Conservation (phyloP, 1,140 invertebrate species). For the Phenacoccus solenopsis region DNA sequence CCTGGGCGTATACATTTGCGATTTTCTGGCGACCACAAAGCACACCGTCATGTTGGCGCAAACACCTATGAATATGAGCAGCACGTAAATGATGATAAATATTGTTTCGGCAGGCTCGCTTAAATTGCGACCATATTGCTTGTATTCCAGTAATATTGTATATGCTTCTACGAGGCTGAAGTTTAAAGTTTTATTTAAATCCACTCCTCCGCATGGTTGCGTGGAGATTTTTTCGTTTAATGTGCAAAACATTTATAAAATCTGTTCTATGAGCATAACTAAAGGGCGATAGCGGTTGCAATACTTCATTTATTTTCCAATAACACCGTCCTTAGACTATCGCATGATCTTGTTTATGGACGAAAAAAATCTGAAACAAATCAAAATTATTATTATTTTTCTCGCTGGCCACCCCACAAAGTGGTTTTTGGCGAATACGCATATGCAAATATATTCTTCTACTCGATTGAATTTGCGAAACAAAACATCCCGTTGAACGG, state of each 20-base stretch:
- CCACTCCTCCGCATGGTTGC: background rate
- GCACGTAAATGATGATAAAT: slow-evolving; percentile 32
- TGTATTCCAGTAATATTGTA: background rate
- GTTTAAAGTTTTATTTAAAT: background rate
- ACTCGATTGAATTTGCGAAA: too few species aligned
- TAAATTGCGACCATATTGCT: background rate
- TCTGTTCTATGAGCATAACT: background rate
- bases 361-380: too few species aligned
- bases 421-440: too few species aligned
- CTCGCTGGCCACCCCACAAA: too few species aligned
- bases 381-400: too few species aligned
- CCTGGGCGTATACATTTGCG: slow-evolving; percentile 34
- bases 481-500: too few species aligned
- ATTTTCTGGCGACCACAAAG: slow-evolving; percentile 33
- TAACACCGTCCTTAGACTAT: too few species aligned
- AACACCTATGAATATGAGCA: slow-evolving; percentile 34
- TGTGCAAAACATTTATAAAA: background rate
- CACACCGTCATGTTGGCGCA: slow-evolving; percentile 35
- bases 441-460: too few species aligned
- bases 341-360: too few species aligned
- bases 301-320: too few species aligned
- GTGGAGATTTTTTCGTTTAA: background rate
- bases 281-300: background rate
- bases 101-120: background rate
- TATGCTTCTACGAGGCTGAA: background rate